Conservation (phyloP, 2,113 vertebrate genomes). For the Ifrita kowaldi region DNA sequence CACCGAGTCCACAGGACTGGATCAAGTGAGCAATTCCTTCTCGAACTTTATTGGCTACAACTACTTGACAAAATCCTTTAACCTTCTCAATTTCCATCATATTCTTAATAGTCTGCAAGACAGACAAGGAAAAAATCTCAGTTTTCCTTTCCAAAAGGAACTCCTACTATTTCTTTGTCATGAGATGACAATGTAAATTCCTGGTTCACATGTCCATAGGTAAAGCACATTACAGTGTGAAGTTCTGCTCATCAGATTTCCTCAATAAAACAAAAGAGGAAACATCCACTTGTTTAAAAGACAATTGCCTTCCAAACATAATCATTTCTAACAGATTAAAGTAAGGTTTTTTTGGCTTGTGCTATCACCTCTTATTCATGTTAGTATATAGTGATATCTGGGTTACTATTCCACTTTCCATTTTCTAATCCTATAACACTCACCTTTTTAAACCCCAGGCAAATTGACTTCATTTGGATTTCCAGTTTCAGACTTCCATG, state of each 20-base stretch:
- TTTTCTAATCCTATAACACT: not conserved
- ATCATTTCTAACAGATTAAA: not conserved
- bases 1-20: slow-evolving; percentile 94
- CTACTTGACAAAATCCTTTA: slow-evolving; percentile 96
- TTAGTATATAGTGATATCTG: not conserved
- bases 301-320: not conserved
- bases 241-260: not conserved
- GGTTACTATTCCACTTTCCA: not conserved
- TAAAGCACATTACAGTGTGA: not conserved
- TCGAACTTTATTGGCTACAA: slow-evolving; percentile 89
- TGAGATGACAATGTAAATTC: not conserved
- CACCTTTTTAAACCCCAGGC: not conserved
- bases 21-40: slow-evolving; percentile 94
- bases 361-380: not conserved
- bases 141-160: not conserved
- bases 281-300: not conserved
- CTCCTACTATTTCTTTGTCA: not conserved
- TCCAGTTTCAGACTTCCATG: not conserved
- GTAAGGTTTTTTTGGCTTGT: not conserved
- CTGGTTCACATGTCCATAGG: not conserved
- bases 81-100: slow-evolving; percentile 99
- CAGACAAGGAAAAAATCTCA: not conserved
- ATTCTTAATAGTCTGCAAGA: slow-evolving; percentile 90
- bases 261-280: not conserved
- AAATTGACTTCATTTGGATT: not conserved